Percentiles rank a stretch among this genome's conserved stretches.
Conservation (phyloP, 1,140 invertebrate genomes). For the Diabrotica undecimpunctata region DNA sequence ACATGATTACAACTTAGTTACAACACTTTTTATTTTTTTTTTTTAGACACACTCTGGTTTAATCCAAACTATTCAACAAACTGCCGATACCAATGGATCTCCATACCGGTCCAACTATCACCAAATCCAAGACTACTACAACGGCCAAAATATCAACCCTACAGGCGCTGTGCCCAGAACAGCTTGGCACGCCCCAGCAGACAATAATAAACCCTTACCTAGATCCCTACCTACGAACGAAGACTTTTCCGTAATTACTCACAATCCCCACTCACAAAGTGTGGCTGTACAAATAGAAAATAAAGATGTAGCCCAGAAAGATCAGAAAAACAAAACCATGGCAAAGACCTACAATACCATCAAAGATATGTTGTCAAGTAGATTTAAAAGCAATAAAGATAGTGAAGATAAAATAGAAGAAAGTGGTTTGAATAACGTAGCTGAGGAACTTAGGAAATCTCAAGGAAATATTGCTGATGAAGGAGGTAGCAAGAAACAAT, state of each 20-base stretch:
- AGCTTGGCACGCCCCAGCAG: constrained; percentile 32
- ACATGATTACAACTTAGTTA: no score
- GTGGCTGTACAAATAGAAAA: constrained; percentile 53
- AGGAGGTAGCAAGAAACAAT: constrained; percentile 48
- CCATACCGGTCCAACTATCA: constrained; percentile 41
- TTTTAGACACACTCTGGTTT: constrained; percentile 40
- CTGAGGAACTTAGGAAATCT: constrained; percentile 58
- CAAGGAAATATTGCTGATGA: constrained; percentile 47
- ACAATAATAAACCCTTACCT: constrained; percentile 26
- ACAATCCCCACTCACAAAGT: constrained; percentile 45
- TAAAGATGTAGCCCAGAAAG: constrained; percentile 50
- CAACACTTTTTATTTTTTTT: no score
- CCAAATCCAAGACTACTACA: constrained; percentile 39
- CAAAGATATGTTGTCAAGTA: constrained; percentile 80
- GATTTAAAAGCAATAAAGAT: constrained; percentile 64
- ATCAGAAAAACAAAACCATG: constrained; percentile 60
- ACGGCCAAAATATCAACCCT: constrained; percentile 29
- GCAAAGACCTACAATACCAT: constrained; percentile 77
- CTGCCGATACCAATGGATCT: constrained; percentile 25
- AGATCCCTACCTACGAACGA: constrained; percentile 9
- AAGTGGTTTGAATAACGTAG: constrained; percentile 59
- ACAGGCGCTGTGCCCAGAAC: constrained; percentile 40
- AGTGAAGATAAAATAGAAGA: constrained; percentile 54
- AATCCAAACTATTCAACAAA: constrained; percentile 33
- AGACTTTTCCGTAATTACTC: constrained; percentile 27